Base-by-base conservation (phyloP, 2,888 invertebrate genomes). In the Drosophila borealis region DNA sequence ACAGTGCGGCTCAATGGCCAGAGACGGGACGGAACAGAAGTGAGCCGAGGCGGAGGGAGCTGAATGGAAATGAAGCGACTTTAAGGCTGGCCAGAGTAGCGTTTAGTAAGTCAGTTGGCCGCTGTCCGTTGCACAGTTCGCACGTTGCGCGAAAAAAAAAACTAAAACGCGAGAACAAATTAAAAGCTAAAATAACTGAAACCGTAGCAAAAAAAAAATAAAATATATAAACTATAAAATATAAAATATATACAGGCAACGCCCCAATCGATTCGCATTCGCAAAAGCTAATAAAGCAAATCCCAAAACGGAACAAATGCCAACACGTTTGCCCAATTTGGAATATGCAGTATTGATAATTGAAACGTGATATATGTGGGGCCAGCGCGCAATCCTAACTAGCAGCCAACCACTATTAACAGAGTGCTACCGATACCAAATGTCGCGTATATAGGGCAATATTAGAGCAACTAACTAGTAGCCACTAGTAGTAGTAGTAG, bases 281-380 rank as follows among this genome's bases (percentile, higher is more conserved):
- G 41, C 57, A 46, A 60, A 61, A 34, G 33, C 37, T 61, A 61
- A 53, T 65, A 60, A 57, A 57, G 37, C 36, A 50, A 66, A 53
- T 59, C 59, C 53, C 68, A 55, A 57, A 55, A 51, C 51, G 25
- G 48, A 34, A 49, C 44, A 73, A 76, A 82, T 82, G 80, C 82
- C 86, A 71, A 66, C 82, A 82, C 82, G 82, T 82, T 73, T 82
- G 67, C 65, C 67, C 64, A 85, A 70, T 85, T 85, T 69, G 65
- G 64, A 61, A 78, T 63, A 78, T 77, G 70, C 70, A 67, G 41
- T 54, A 49, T 49, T 33, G 54, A 55, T 57, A 72, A 73, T 60
- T 70, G 78, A 78, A 74, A 82, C 82, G 82, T 82, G 82, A 85
- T 82, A 71, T 85, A 73, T 80, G 82, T 78, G 78, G 71, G 69